phyloP scores from a whole-genome alignment of 2,888 invertebrate species.

The Megamerina dolium region DNA sequence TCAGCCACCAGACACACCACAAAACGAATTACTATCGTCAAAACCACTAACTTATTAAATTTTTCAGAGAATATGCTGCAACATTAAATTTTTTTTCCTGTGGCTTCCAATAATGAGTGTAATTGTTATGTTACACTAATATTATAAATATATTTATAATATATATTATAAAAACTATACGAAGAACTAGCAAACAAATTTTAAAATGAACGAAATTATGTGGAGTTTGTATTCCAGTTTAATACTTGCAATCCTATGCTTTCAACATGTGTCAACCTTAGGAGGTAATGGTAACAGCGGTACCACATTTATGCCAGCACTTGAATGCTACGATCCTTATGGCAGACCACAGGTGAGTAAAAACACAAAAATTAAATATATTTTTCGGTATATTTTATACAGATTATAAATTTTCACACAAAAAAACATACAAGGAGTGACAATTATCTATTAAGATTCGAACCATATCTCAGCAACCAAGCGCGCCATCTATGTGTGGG shows the following conservation, averaged over 20 bases:
- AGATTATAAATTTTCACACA: background rate
- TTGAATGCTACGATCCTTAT: constrained; percentile 54
- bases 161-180: no score
- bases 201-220: constrained; percentile 43
- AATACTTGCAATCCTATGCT: constrained; percentile 23
- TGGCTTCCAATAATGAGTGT: no score
- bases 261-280: constrained; percentile 23
- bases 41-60: no score
- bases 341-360: constrained; percentile 53
- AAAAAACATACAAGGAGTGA: background rate
- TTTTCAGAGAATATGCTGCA: no score
- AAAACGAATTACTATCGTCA: no score
- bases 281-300: constrained; percentile 18
- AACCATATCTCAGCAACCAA: no score
- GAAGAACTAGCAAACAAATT: constrained; percentile 12
- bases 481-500: no score
- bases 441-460: no score
- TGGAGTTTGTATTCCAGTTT: constrained; percentile 35
- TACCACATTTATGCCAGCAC: constrained; percentile 45
- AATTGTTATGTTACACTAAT: no score
- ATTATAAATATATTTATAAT: no score
- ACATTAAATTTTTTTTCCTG: no score
- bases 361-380: background rate
- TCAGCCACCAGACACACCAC: no score
- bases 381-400: background rate